Evolutionary conservation across 2,888 invertebrate genomes (phyloP), one percentile per base, ranked within the genome.

Genomic region (Carterocephalus palaemon): DNA sequence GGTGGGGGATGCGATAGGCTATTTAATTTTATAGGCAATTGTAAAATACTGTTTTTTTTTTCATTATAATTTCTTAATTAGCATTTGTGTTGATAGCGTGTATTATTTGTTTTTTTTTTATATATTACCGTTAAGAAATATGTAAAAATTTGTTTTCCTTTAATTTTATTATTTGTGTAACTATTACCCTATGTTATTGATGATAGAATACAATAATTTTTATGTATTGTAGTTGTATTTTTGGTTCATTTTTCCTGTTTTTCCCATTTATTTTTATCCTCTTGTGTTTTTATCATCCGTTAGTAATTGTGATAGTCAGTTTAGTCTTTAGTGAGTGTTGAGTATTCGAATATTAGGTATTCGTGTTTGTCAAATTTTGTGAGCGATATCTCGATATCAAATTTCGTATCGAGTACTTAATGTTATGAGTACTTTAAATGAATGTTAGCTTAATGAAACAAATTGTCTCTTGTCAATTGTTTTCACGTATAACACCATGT

Each of bases 121-220:
- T 77, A 78, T 75, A 75, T 77, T 81, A 75, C 79, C 77, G 76
- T 84, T 85, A 84, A 84, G 83, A 73, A 75, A 79, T 84, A 83
- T 83, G 82, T 84, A 84, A 82, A 84, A 85, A 83, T 77, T 85
- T 85, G 84, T 85, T 86, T 86, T 84, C 75, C 71, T 76, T 64
- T 84, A 82, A 85, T 84, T 83, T 84, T 86, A 83, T 85, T 85
- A 78, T 83, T 79, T 80, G 81, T 85, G 84, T 85, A 83, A 83
- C 76, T 82, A 82, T 42, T 82, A 81, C 79, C 70, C 73, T 85
- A 85, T 85, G 85, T 85, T 85, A 85, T 85, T 81, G 83, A 84
- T 78, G 71, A 85, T 85, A 86, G 82, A 86, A 84, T 86, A 85
- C 85, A 86, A 70, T 85, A 79, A 83, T 84, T 85, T 84, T 84